Conservation (phyloP, 2,113 vertebrate species). For the Falco punctatus region DNA sequence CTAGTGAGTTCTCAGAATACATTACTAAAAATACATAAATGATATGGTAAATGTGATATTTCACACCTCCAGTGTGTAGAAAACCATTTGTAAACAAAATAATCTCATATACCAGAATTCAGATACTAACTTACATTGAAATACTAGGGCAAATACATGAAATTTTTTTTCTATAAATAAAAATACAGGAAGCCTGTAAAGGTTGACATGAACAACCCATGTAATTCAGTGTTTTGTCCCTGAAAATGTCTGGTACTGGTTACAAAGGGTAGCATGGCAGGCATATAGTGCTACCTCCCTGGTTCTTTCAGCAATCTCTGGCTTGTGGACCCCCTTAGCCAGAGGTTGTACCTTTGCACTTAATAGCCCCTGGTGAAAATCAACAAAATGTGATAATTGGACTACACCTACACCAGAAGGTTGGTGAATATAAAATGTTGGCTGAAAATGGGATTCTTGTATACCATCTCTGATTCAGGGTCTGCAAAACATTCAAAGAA, state of each 20-base stretch:
- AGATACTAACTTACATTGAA: background rate
- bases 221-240: background rate
- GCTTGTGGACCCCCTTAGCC: background rate
- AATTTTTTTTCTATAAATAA: background rate
- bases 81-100: constrained; percentile 51
- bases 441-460: background rate
- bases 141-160: background rate
- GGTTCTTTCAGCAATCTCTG: background rate
- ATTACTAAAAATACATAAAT: constrained; percentile 31
- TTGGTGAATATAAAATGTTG: background rate
- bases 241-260: background rate
- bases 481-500: background rate
- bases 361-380: background rate
- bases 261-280: background rate
- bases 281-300: background rate
- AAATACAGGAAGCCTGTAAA: background rate
- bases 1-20: constrained; percentile 71
- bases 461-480: background rate
- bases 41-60: constrained; percentile 33
- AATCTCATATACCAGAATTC: constrained; percentile 6
- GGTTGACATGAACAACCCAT: background rate
- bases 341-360: background rate
- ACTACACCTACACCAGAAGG: background rate
- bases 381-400: background rate
- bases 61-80: background rate